phyloP scores from a whole-genome alignment of 2,888 invertebrate species.

The Digitonthophagus gazella region DNA sequence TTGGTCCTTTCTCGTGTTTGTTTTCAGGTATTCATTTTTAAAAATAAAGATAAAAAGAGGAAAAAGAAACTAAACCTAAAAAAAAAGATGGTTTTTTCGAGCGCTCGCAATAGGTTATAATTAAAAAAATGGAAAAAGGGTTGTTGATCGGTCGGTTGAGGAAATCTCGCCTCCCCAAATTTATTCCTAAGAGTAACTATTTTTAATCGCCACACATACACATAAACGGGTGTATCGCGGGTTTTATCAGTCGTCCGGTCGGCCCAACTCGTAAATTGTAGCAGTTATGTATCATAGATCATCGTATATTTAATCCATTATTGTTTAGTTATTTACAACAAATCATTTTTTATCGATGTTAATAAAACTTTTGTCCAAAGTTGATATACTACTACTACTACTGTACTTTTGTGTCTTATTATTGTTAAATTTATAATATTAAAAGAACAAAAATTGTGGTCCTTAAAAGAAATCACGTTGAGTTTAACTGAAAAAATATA shows the following conservation, averaged over 20 bases:
- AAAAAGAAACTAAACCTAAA: background rate
- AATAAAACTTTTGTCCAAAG: background rate
- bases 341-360: background rate
- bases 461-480: too few relatives aligned
- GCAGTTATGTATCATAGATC: background rate
- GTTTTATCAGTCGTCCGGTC: background rate
- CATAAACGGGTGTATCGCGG: too few relatives aligned
- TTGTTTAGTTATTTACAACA: background rate
- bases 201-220: background rate
- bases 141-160: background rate
- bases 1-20: slow-evolving; percentile 8
- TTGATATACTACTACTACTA: background rate
- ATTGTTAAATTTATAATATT: too few relatives aligned
- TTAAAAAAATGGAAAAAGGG: too few relatives aligned
- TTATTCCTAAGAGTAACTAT: background rate
- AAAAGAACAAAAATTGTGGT: too few relatives aligned
- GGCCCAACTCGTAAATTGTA: background rate
- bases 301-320: background rate
- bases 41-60: too few relatives aligned
- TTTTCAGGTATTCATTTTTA: slow-evolving; percentile 16
- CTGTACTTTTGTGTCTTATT: background rate
- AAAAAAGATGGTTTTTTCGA: background rate
- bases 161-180: background rate
- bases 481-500: background rate
- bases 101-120: background rate